These are phyloP conservation scores for Taxidea taxus DNA, from an alignment of 2,113 vertebrate species.

Conservation along the genomic window DNA sequence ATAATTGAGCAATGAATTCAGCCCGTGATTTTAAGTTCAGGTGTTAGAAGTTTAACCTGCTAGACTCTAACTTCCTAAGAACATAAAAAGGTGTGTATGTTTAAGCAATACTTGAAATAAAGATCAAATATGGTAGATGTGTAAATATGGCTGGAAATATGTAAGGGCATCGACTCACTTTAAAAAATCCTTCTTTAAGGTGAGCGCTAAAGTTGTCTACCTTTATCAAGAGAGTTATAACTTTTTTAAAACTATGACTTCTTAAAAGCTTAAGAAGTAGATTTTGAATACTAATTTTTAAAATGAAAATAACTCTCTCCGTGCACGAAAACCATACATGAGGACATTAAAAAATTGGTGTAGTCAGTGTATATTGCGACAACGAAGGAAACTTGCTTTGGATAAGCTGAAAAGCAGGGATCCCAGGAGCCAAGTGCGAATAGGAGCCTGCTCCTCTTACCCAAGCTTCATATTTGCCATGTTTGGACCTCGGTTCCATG, in stretches of 20 bases:
- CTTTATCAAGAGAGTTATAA: neutral
- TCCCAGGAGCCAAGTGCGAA: neutral
- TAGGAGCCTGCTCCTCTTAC: rapidly evolving
- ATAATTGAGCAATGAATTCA: neutral
- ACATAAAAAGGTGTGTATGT: neutral
- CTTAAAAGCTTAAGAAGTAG: constrained; percentile 1
- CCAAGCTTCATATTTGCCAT: neutral
- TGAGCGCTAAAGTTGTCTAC: neutral
- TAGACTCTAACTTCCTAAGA: neutral
- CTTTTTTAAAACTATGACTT: neutral
- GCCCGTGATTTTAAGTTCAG: neutral
- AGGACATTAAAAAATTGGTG: neutral
- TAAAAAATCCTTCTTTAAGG: neutral
- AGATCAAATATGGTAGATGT: neutral
- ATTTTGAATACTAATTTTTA: neutral
- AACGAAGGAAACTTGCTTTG: neutral
- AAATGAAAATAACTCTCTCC: neutral
- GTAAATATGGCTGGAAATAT: neutral
- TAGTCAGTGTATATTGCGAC: neutral
- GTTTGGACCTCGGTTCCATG: neutral
- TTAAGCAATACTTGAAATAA: neutral
- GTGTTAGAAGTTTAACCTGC: neutral
- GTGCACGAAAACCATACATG: neutral
- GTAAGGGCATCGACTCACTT: neutral
- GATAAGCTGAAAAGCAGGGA: rapidly evolving